Conservation (phyloP, 2,797 vertebrate genomes). For the Neosalanx taihuensis region DNA sequence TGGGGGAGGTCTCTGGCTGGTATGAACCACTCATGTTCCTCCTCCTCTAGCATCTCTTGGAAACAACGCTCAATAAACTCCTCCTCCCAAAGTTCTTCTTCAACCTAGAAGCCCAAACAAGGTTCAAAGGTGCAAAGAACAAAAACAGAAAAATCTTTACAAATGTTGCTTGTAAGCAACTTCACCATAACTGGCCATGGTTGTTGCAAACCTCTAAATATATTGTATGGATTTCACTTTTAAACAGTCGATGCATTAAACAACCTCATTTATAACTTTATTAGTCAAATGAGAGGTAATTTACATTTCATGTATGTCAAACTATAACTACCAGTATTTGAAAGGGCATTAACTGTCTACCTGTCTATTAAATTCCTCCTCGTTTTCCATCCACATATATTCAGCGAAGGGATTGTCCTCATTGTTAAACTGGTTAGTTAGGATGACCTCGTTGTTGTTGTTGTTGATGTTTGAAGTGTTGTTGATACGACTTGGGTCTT, state of each 20-base stretch:
- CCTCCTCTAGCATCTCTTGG: constrained; percentile 92
- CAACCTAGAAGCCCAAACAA: constrained; percentile 70
- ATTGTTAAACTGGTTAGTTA: constrained; percentile 76
- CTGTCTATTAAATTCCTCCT: constrained; percentile 92
- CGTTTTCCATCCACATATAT: constrained; percentile 96
- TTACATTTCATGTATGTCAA: neutral
- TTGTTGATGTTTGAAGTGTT: constrained; percentile 74
- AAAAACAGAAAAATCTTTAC: neutral
- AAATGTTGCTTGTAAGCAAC: neutral
- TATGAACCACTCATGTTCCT: constrained; percentile 90
- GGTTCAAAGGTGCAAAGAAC: neutral
- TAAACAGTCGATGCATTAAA: neutral
- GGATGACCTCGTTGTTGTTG: constrained; percentile 72
- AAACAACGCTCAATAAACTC: constrained; percentile 91
- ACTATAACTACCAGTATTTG: neutral
- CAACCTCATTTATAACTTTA: neutral
- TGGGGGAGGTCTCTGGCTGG: constrained; percentile 89
- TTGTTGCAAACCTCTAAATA: no score
- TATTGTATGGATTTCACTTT: no score
- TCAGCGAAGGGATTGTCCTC: constrained; percentile 90
- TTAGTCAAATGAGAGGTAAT: neutral
- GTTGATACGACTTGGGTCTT: constrained; percentile 82
- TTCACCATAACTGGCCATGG: no score
- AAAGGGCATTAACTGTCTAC: constrained; percentile 42
- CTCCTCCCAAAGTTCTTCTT: constrained; percentile 92